These are phyloP conservation scores for Lobophora halterata DNA, from an alignment of 2,888 invertebrate genomes.

Conservation along the genomic window DNA sequence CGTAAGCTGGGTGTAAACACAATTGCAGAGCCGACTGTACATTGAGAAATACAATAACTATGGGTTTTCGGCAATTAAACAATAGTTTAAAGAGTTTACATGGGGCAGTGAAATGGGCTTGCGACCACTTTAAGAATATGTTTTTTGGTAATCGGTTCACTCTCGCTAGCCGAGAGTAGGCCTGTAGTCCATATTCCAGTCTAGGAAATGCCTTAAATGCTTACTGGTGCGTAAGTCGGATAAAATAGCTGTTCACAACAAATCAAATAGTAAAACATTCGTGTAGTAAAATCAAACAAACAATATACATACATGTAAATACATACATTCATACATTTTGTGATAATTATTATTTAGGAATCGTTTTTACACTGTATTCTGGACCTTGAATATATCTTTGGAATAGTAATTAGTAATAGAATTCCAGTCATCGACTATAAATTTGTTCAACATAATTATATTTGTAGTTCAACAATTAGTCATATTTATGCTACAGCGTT, in stretches of 20 bases:
- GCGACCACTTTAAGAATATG: conserved; percentile 20
- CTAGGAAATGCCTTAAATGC: conserved; percentile 27
- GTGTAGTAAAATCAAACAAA: conserved; percentile 39
- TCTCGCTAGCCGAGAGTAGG: too few relatives aligned
- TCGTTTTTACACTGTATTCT: conserved; percentile 32
- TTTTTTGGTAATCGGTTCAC: too few relatives aligned
- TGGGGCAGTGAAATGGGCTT: conserved; percentile 25
- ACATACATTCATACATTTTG: conserved; percentile 37
- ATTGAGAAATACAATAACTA: too few relatives aligned
- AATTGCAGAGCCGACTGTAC: too few relatives aligned
- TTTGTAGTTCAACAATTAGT: too few relatives aligned
- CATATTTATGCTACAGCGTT: too few relatives aligned
- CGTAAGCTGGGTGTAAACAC: too few relatives aligned
- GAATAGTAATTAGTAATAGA: conserved; percentile 10
- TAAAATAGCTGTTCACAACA: conserved; percentile 19
- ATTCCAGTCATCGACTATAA: conserved; percentile 6
- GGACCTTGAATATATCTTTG: conserved; percentile 29
- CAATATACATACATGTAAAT: conserved; percentile 37
- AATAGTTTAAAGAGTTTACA: too few relatives aligned
- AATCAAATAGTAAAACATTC: conserved; percentile 29
- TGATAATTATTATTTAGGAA: conserved; percentile 41
- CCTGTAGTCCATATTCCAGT: conserved; percentile 6
- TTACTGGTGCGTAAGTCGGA: conserved; percentile 25
- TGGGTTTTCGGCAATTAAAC: too few relatives aligned
- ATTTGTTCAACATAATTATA: too few relatives aligned